Percentiles rank a stretch among this genome's conserved stretches.
phyloP scores from a whole-genome alignment of 2,797 vertebrate genomes.

The Trachops cirrhosus region DNA sequence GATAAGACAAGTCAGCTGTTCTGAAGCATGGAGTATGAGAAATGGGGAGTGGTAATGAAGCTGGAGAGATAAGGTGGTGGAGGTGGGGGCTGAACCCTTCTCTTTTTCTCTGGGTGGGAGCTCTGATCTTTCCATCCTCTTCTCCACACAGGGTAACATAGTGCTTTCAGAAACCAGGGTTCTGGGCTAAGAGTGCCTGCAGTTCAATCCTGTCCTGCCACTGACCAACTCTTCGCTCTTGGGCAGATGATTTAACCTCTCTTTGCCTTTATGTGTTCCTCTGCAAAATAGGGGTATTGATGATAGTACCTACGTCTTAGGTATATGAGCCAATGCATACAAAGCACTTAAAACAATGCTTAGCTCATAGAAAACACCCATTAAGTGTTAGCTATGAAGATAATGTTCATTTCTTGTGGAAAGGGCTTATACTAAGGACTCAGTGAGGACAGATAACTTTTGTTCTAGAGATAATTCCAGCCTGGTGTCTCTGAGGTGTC shows the following conservation, averaged over 20 bases:
- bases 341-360: neutral
- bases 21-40: neutral
- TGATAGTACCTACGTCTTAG: neutral
- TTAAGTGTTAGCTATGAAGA: neutral
- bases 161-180: neutral
- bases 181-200: neutral
- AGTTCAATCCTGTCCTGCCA: neutral
- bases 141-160: too few species aligned
- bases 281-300: neutral
- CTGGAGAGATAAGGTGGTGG: neutral
- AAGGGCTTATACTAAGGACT: neutral
- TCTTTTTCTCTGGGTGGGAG: neutral
- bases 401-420: neutral
- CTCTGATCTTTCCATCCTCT: neutral
- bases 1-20: neutral
- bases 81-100: neutral
- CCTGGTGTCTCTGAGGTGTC: neutral
- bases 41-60: neutral
- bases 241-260: neutral
- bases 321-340: neutral
- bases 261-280: neutral
- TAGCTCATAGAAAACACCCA: neutral
- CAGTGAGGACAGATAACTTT: neutral
- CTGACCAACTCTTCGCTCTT: neutral
- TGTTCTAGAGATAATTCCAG: neutral